A percentile compares a stretch with the other conserved stretches of the same genome.
These are phyloP conservation scores for Cinclus mexicanus DNA, from an alignment of 2,113 vertebrate genomes.

Conservation along the genomic window DNA sequence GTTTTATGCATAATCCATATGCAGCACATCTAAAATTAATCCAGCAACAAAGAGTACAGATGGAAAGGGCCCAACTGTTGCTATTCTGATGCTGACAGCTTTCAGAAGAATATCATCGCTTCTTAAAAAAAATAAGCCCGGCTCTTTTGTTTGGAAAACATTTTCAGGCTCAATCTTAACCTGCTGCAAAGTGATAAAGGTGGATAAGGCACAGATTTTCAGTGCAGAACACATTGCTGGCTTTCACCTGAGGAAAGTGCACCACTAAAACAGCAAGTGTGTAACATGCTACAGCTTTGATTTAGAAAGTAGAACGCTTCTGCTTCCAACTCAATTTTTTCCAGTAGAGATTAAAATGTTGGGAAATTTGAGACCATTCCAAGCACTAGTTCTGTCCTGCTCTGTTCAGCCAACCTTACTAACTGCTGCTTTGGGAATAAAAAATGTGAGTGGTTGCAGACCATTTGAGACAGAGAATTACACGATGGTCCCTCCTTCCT, in stretches of 20 bases:
- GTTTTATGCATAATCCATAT: background rate
- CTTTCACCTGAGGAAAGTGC: background rate
- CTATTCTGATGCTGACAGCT: background rate
- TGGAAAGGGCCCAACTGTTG: background rate
- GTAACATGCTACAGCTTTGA: background rate
- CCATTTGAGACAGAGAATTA: background rate
- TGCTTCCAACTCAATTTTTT: background rate
- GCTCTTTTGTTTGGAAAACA: background rate
- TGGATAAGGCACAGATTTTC: background rate
- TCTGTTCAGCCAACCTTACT: background rate
- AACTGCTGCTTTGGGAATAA: background rate
- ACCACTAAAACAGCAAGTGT: background rate
- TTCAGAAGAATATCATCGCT: background rate
- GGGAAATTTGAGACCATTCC: background rate
- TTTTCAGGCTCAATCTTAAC: background rate
- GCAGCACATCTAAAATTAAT: slow-evolving; percentile 10
- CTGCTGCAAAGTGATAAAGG: background rate
- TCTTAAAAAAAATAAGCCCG: background rate
- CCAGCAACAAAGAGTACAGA: background rate
- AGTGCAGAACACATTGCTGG: background rate
- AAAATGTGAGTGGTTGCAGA: background rate
- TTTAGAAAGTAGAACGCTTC: background rate
- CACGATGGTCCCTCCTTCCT: rapidly evolving
- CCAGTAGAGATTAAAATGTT: rapidly evolving
- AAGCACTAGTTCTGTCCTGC: background rate